phyloP scores from a whole-genome alignment of 2,888 invertebrate species.

The Hedychridium roseum region DNA sequence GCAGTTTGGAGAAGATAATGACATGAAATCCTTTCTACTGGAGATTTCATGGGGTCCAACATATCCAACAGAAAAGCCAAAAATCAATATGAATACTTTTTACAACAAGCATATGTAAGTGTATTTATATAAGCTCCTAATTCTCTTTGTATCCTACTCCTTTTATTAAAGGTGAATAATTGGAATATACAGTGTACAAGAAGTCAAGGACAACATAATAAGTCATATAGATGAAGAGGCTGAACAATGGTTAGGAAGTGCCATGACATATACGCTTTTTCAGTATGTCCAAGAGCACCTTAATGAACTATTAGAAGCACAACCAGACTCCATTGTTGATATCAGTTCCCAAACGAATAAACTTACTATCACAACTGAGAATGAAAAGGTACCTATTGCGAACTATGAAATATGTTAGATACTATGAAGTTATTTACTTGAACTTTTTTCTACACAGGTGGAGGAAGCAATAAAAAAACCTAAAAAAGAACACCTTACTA shows the following conservation, averaged over 20 bases:
- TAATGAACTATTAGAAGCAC: conserved; percentile 74
- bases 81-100: conserved; percentile 87
- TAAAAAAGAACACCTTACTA: conserved; percentile 87
- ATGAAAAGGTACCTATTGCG: conserved; percentile 56
- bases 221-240: conserved; percentile 74
- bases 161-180: conserved; percentile 43
- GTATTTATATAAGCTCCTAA: conserved; percentile 19
- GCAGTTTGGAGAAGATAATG: conserved; percentile 84
- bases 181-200: conserved; percentile 67
- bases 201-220: conserved; percentile 77
- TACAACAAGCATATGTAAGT: conserved; percentile 93
- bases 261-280: conserved; percentile 94
- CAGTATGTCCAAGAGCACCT: conserved; percentile 89
- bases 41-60: conserved; percentile 87
- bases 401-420: background rate
- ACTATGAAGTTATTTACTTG: background rate
- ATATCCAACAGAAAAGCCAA: conserved; percentile 86
- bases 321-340: conserved; percentile 70
- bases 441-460: conserved; percentile 14
- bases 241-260: conserved; percentile 84
- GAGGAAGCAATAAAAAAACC: conserved; percentile 68
- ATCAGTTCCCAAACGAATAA: conserved; percentile 67
- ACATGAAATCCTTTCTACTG: conserved; percentile 81
- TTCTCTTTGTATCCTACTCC: conserved; percentile 28
- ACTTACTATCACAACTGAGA: conserved; percentile 66